A percentile compares a stretch with the other conserved stretches of the same genome.
phyloP scores from a whole-genome alignment of 2,888 invertebrate genomes.

The Buathra laborator region DNA sequence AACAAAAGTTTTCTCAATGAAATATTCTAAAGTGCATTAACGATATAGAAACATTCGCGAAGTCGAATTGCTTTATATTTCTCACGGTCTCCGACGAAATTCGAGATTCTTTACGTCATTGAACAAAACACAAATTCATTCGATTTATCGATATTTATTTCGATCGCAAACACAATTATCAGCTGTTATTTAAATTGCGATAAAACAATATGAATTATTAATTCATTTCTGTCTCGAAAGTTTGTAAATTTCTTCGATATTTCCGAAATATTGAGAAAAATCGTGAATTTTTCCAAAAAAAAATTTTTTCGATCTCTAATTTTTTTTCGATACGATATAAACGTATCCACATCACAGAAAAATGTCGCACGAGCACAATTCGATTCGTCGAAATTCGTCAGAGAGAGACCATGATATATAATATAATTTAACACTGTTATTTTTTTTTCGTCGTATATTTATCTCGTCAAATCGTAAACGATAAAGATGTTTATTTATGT shows the following conservation, averaged over 20 bases:
- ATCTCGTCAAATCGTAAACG: background rate
- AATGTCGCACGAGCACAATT: slow-evolving; percentile 6
- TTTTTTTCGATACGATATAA: background rate
- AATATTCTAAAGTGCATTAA: slow-evolving; percentile 12
- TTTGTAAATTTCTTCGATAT: background rate
- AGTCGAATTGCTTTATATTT: background rate
- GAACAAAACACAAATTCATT: too few relatives aligned
- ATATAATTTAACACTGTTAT: slow-evolving; percentile 15
- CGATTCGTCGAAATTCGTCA: slow-evolving; percentile 14
- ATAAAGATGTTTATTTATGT: background rate
- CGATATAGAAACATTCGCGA: background rate
- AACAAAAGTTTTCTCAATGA: slow-evolving; percentile 7
- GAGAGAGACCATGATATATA: slow-evolving; percentile 7
- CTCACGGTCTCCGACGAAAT: background rate
- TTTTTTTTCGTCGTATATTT: background rate
- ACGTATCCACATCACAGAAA: background rate
- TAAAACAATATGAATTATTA: too few relatives aligned
- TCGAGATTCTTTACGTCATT: too few relatives aligned
- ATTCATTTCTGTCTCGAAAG: background rate
- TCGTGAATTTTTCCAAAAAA: background rate
- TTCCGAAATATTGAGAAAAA: background rate
- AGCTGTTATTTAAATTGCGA: too few relatives aligned
- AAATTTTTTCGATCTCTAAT: background rate
- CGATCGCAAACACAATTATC: too few relatives aligned
- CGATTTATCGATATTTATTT: too few relatives aligned